A percentile compares a stretch with the other conserved stretches of the same genome.
These are phyloP conservation scores for Gymnobelideus leadbeateri DNA, from an alignment of 2,113 vertebrate species.

Conservation along the genomic window DNA sequence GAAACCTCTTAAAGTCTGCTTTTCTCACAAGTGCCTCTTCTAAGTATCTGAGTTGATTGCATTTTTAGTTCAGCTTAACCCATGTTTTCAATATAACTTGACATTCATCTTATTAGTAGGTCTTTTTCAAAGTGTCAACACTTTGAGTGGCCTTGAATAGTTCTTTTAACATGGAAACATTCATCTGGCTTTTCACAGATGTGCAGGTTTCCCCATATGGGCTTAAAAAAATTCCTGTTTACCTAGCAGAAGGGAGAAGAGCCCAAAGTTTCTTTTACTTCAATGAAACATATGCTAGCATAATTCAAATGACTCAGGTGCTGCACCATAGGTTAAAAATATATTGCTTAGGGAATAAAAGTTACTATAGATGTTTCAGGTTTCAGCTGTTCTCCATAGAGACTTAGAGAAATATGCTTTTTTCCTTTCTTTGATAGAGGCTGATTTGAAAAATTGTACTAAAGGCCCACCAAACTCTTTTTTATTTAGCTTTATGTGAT, in stretches of 20 bases:
- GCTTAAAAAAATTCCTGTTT: neutral
- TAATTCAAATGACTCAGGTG: fast-evolving
- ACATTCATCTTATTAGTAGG: neutral
- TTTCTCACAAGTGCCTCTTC: neutral
- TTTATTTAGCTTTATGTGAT: neutral
- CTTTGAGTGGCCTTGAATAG: conserved; percentile 56
- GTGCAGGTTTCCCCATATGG: neutral
- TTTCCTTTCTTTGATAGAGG: conserved; percentile 42
- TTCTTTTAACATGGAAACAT: conserved; percentile 43
- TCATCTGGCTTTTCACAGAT: neutral
- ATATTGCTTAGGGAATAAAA: neutral
- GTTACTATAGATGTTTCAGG: neutral
- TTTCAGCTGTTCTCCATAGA: conserved; percentile 11
- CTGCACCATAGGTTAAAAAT: neutral
- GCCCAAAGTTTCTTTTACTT: neutral
- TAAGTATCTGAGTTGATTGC: neutral
- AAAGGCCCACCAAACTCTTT: neutral
- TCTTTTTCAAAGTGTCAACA: fast-evolving
- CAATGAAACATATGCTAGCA: neutral
- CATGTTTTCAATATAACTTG: neutral
- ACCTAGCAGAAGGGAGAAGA: neutral
- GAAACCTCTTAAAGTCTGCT: neutral
- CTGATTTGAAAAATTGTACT: conserved; percentile 13
- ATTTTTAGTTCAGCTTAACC: neutral
- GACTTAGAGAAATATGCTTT: neutral